Evolutionary conservation across 2,113 vertebrate species (phyloP).

Genomic region (Natator depressus): DNA sequence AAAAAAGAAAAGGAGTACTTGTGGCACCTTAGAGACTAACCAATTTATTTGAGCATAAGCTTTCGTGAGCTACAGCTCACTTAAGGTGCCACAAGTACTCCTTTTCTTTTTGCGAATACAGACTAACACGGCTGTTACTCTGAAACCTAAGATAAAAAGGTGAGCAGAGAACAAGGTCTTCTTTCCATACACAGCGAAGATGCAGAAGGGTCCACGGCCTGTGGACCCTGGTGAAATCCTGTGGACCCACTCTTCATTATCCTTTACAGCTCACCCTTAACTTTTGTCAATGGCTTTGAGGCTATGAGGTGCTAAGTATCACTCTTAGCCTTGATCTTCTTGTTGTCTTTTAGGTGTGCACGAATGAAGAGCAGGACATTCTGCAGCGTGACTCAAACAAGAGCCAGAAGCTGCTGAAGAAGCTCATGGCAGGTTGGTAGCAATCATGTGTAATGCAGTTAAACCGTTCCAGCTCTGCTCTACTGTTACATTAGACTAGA

Average conservation of each 20-base stretch:
- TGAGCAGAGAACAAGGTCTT: neutral
- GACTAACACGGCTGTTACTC: no score
- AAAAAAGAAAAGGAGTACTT: neutral
- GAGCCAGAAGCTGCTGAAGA: constrained; percentile 96
- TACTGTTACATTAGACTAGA: neutral
- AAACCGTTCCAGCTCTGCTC: neutral
- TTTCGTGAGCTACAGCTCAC: no score
- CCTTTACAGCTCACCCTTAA: neutral
- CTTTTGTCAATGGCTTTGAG: neutral
- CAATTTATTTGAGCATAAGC: no score
- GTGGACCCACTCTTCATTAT: accelerated
- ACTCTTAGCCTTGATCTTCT: neutral
- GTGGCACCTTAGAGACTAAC: no score
- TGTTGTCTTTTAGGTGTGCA: constrained; percentile 87
- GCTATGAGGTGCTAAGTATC: neutral
- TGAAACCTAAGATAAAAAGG: neutral
- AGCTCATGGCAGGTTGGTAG: constrained; percentile 90
- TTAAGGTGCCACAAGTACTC: no score
- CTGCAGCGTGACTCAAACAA: constrained; percentile 96
- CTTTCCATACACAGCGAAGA: neutral
- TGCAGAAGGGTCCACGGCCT: neutral
- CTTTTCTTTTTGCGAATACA: no score
- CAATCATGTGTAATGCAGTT: neutral
- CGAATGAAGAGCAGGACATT: constrained; percentile 93
- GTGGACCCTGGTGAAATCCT: neutral